These are phyloP conservation scores for Neoaliturus tenellus DNA, from an alignment of 2,888 invertebrate genomes.

Conservation along the genomic window DNA sequence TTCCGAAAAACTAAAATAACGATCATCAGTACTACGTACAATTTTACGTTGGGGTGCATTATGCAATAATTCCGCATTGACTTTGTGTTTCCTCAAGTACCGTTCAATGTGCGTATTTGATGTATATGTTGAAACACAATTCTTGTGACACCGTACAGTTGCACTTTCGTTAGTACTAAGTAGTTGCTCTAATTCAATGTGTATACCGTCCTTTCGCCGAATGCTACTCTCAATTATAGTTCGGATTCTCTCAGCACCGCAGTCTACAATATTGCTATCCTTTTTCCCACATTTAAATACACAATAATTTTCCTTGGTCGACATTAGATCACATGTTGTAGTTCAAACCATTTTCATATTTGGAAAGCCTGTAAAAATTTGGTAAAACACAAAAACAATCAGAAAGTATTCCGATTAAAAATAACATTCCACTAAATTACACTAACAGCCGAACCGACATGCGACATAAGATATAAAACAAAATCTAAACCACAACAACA, in stretches of 20 bases:
- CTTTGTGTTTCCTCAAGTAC: neutral
- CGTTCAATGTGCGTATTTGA: neutral
- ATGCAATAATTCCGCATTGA: neutral
- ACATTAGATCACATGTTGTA: neutral
- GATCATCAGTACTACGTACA: neutral
- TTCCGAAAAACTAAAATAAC: neutral
- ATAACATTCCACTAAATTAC: too few relatives aligned
- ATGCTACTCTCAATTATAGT: neutral
- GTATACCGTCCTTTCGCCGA: neutral
- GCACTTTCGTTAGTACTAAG: neutral
- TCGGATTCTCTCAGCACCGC: neutral
- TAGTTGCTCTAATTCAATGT: neutral
- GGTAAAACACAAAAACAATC: too few relatives aligned
- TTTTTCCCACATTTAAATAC: neutral
- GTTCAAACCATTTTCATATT: neutral
- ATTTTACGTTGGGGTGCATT: neutral
- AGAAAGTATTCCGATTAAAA: too few relatives aligned
- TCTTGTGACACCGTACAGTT: neutral
- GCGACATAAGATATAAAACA: too few relatives aligned
- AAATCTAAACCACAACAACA: too few relatives aligned
- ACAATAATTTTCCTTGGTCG: neutral
- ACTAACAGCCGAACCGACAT: too few relatives aligned
- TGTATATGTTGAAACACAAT: neutral
- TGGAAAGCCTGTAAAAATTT: too few relatives aligned
- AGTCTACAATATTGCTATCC: neutral